A percentile compares a stretch with the other conserved stretches of the same genome.
Conservation (phyloP, 2,113 vertebrate genomes). For the Himantopus leucocephalus region DNA sequence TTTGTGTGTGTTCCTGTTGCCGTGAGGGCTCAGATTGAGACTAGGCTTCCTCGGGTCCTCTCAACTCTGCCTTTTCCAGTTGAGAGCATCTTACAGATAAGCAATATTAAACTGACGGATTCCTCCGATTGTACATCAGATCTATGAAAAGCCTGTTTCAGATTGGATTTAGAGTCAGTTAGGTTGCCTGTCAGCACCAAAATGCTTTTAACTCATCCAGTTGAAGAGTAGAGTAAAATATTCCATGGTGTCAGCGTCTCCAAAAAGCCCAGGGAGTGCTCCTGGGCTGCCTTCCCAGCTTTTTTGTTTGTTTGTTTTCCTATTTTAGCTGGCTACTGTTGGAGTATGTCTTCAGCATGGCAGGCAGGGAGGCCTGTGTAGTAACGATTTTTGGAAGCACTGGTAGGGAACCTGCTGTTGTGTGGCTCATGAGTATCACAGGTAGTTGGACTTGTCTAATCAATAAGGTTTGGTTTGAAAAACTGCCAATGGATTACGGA, state of each 20-base stretch:
- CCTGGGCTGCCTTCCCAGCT: background rate
- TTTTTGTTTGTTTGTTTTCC: no score
- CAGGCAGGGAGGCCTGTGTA: background rate
- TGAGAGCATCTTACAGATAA: background rate
- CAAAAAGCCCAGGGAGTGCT: no score
- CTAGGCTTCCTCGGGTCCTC: background rate
- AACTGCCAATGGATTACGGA: background rate
- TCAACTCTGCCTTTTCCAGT: background rate
- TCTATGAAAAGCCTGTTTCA: background rate
- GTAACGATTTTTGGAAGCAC: background rate
- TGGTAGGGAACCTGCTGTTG: background rate
- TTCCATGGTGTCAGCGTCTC: background rate
- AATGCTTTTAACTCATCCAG: background rate
- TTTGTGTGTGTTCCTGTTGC: background rate
- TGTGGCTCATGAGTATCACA: fast-evolving
- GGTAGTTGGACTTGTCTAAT: background rate
- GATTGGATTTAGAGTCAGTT: background rate
- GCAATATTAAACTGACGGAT: background rate
- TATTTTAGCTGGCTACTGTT: background rate
- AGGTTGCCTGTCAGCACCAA: background rate
- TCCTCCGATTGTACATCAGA: background rate
- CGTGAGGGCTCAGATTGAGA: background rate
- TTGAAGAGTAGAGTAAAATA: background rate
- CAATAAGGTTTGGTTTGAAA: background rate
- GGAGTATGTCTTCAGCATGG: background rate